phyloP scores from a whole-genome alignment of 2,113 vertebrate species.

The Sylvia atricapilla region DNA sequence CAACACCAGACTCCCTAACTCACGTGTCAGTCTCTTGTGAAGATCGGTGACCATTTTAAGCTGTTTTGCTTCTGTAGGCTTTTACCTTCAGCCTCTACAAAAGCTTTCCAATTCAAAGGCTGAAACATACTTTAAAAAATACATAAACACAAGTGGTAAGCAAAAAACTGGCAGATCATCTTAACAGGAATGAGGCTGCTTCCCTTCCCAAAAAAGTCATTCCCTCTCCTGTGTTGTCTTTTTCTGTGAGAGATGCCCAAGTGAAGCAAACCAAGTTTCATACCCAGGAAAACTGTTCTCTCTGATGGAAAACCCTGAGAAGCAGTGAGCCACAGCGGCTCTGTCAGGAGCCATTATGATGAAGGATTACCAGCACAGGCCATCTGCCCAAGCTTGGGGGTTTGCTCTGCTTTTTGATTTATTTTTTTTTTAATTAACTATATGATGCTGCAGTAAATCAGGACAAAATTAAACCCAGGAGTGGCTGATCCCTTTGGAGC shows the following conservation, averaged over 20 bases:
- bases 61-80: neutral
- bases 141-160: neutral
- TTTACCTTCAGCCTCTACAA: neutral
- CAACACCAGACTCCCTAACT: neutral
- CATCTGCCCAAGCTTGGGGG: neutral
- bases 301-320: neutral
- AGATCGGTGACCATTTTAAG: neutral
- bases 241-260: neutral
- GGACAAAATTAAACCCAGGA: neutral
- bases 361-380: slow-evolving; percentile 49
- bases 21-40: neutral
- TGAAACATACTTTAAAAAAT: neutral
- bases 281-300: neutral
- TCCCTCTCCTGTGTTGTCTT: neutral
- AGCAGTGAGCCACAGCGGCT: slow-evolving; percentile 1
- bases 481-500: neutral
- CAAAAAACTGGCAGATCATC: neutral
- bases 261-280: neutral
- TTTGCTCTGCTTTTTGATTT: neutral
- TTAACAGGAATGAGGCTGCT: neutral
- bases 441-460: neutral
- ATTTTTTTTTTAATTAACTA: neutral
- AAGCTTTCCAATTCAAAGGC: neutral
- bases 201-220: neutral
- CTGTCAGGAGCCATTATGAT: slow-evolving; percentile 4